Conservation (phyloP, 2,797 vertebrate species). For the Lophius americanus region DNA sequence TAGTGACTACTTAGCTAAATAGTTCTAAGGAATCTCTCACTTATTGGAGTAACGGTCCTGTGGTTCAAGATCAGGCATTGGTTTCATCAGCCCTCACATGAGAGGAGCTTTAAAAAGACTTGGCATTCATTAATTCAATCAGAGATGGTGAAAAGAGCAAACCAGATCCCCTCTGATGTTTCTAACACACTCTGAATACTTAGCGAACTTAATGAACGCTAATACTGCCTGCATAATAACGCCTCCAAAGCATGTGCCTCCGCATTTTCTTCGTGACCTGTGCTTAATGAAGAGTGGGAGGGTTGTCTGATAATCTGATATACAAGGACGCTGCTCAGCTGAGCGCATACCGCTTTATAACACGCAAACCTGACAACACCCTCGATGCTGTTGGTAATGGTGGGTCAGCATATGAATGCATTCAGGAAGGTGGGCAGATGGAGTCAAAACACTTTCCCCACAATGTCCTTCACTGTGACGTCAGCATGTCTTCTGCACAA, state of each 20-base stretch:
- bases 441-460: slow-evolving; percentile 52
- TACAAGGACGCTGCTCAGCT: slow-evolving; percentile 49
- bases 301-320: slow-evolving; percentile 51
- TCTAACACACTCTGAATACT: background rate
- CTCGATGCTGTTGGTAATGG: slow-evolving; percentile 26
- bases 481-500: slow-evolving; percentile 19
- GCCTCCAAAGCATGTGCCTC: no score
- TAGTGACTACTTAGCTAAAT: no score
- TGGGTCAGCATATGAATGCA: slow-evolving; percentile 29
- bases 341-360: slow-evolving; percentile 25
- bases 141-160: background rate
- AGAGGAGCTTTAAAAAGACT: slow-evolving; percentile 1
- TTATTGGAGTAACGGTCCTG: background rate
- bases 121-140: background rate
- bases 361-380: slow-evolving; percentile 34
- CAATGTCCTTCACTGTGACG: slow-evolving; percentile 26
- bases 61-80: slow-evolving; percentile 18
- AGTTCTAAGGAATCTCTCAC: no score
- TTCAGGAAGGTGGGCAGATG: slow-evolving; percentile 43
- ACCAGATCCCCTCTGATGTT: background rate
- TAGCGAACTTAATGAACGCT: background rate
- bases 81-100: slow-evolving; percentile 16
- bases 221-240: no score
- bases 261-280: slow-evolving; percentile 31
- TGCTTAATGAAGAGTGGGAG: slow-evolving; percentile 8